These are phyloP conservation scores for Nomada flava DNA, from an alignment of 2,888 invertebrate genomes.

Conservation along the genomic window DNA sequence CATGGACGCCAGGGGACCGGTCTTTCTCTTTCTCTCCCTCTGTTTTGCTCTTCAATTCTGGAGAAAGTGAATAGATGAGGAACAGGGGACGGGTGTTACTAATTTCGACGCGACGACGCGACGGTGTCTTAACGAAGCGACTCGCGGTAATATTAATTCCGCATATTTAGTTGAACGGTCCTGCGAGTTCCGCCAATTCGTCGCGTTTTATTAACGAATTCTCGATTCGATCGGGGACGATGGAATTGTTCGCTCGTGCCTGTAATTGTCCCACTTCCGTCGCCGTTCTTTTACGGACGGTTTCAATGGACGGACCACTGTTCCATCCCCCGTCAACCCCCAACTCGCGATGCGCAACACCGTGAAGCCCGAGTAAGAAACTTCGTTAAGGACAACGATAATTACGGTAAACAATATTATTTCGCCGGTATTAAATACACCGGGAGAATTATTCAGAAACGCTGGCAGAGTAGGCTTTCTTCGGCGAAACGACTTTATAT, in stretches of 20 bases:
- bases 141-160: slow-evolving; percentile 40
- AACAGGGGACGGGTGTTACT: slow-evolving; percentile 2
- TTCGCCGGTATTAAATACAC: slow-evolving; percentile 25
- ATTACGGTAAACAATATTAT: slow-evolving; percentile 44
- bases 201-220: slow-evolving; percentile 32
- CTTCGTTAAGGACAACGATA: slow-evolving; percentile 27
- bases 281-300: background rate
- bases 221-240: background rate
- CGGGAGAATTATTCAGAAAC: slow-evolving; percentile 18
- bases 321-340: background rate
- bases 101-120: slow-evolving; percentile 16
- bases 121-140: slow-evolving; percentile 38
- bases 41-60: background rate
- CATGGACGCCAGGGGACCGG: slow-evolving; percentile 17
- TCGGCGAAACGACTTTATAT: background rate
- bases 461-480: background rate
- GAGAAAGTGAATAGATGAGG: slow-evolving; percentile 13
- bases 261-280: background rate
- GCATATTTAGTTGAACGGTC: slow-evolving; percentile 35
- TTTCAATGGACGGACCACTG: background rate
- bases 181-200: slow-evolving; percentile 14
- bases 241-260: background rate
- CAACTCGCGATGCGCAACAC: background rate
- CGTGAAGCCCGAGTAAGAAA: background rate
- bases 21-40: background rate